These are phyloP conservation scores for Montipora cactus DNA, from an alignment of 64 coral and sea anemone species.

Conservation along the genomic window DNA sequence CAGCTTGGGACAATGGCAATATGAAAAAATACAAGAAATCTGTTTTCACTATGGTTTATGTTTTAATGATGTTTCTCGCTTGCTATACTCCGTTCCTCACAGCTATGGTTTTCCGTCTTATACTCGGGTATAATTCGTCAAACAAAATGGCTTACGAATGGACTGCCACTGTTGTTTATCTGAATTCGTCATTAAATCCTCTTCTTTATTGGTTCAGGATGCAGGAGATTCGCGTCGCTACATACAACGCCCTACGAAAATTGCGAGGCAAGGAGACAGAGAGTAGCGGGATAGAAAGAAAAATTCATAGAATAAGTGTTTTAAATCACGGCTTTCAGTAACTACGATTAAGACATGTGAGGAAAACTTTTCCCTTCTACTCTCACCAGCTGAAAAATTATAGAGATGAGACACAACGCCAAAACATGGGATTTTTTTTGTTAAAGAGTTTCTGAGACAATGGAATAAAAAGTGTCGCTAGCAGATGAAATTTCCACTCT, in stretches of 20 bases:
- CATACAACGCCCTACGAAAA: slow-evolving; percentile 11
- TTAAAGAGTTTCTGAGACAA: no score
- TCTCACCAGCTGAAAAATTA: no score
- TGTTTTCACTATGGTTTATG: slow-evolving; percentile 42
- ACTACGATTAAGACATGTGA: no score
- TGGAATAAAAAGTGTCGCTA: no score
- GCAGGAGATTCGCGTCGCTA: slow-evolving; percentile 40
- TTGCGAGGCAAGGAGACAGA: not conserved
- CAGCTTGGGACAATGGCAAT: slow-evolving; percentile 27
- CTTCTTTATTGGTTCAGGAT: slow-evolving; percentile 52
- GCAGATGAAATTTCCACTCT: no score
- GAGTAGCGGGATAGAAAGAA: slow-evolving; percentile 6
- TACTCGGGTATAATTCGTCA: slow-evolving; percentile 26
- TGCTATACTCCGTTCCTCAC: slow-evolving; percentile 65
- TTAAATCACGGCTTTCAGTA: not conserved
- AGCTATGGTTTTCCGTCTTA: slow-evolving; percentile 41
- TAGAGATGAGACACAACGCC: no score
- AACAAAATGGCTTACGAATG: slow-evolving; percentile 67
- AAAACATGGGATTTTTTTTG: no score
- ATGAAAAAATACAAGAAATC: slow-evolving; percentile 64
- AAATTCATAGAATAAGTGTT: slow-evolving; percentile 1
- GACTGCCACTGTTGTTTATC: slow-evolving; percentile 60
- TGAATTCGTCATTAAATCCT: slow-evolving; percentile 66
- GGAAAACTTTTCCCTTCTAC: no score
- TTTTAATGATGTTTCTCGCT: slow-evolving; percentile 25